Conservation (phyloP, 2,797 vertebrate species). For the Balearica regulorum region DNA sequence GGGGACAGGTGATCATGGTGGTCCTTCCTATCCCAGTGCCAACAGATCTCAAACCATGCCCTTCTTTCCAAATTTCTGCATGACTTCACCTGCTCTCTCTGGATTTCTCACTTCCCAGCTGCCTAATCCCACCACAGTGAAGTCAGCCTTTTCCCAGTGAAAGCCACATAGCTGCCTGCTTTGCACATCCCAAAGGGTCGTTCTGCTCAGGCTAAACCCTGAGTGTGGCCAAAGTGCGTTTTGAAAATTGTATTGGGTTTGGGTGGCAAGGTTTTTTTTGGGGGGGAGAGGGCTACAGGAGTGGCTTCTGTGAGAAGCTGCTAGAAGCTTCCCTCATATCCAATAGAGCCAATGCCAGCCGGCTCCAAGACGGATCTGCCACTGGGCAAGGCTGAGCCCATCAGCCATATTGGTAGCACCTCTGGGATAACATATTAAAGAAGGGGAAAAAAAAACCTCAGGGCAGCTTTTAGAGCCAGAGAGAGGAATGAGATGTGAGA, state of each 20-base stretch:
- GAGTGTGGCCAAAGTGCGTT: neutral
- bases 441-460: no score
- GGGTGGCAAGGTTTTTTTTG: no score
- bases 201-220: neutral
- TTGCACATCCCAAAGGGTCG: neutral
- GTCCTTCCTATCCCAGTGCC: neutral
- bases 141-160: neutral
- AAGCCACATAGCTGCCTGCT: neutral
- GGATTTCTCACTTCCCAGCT: neutral
- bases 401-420: no score
- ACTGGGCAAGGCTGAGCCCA: no score
- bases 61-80: neutral
- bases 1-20: neutral
- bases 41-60: neutral
- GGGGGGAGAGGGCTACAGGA: no score
- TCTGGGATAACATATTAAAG: no score
- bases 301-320: no score
- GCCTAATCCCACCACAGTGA: neutral
- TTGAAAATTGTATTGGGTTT: neutral
- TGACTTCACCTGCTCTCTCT: neutral
- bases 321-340: no score
- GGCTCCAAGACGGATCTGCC: no score
- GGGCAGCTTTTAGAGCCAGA: no score
- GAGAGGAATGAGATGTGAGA: no score
- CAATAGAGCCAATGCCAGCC: no score